Evolutionary conservation across 2,888 invertebrate genomes (phyloP).

Genomic region (Dorcus hopei): DNA sequence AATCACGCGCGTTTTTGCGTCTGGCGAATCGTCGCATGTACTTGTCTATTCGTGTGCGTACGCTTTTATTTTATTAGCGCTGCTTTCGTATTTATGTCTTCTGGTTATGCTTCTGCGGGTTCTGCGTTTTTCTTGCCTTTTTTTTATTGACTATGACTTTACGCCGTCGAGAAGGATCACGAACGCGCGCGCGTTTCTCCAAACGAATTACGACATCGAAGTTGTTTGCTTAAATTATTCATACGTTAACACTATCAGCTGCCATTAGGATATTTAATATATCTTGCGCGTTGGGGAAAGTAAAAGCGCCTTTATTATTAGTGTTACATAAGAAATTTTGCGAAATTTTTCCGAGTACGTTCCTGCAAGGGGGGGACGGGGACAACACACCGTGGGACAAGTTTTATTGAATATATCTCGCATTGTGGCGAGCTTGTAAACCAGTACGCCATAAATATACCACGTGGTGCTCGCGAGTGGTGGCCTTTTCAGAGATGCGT

Average conservation of each 20-base stretch:
- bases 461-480: constrained; percentile 7
- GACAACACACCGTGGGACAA: constrained; percentile 4
- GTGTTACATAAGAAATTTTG: too few species aligned
- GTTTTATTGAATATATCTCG: constrained; percentile 10
- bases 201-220: too few species aligned
- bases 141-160: too few species aligned
- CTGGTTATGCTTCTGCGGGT: background rate
- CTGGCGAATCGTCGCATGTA: constrained; percentile 35
- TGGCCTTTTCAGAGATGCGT: constrained; percentile 10
- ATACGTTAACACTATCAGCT: too few species aligned
- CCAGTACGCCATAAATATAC: constrained; percentile 11
- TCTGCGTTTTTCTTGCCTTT: background rate
- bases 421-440: constrained; percentile 12
- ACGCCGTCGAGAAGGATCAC: too few species aligned
- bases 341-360: too few species aligned
- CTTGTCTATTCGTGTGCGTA: constrained; percentile 26
- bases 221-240: too few species aligned
- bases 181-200: too few species aligned
- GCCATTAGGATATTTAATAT: too few species aligned
- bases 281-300: too few species aligned
- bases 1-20: constrained; percentile 26
- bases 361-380: too few species aligned
- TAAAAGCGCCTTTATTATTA: too few species aligned
- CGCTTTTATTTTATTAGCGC: constrained; percentile 34
- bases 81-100: constrained; percentile 28